Base-by-base conservation (phyloP, 2,113 vertebrate species). In the Scytalopus superciliaris region DNA sequence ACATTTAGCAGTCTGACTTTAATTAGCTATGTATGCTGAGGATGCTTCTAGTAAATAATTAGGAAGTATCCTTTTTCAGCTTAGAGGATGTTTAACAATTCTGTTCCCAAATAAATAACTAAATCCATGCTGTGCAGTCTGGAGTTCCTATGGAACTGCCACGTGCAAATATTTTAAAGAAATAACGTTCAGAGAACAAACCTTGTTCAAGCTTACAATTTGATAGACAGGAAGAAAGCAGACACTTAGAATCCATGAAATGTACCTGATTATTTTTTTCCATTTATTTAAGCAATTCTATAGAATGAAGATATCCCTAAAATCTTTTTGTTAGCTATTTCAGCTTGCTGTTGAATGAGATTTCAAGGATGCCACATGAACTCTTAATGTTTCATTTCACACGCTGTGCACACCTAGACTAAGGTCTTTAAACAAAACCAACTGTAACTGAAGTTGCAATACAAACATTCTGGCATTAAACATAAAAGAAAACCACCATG, bases 41-140 rank as follows among this genome's bases (percentile, higher is more conserved):
- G 82, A 92, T 70, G 55, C 40, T 79, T 96, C 69, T 93, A 92
- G 78, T 75, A 86, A 93, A 92, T 87, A 95, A 95, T 88, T 77
- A 91, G 69, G 73, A 96, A 95, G 30, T 50, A 8, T n/a, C 90
- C 82, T 74, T 94, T 84, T 88, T 60, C 59, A 90, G 56, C 37
- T 59, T 81, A 88, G 55, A 83, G 79, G 40, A 77, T 93, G 44
- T 73, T 90, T 88, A 94, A 80, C 59, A 88, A 50, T 66, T 79
- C 44, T 40, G 15, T 69, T 95, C 63, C 81, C 49, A 91, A 93
- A 83, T 68, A 95, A 90, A 94, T 45, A 91, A 95, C 83, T 62
- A 89, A 83, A 74, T 80, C 35, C 37, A 85, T 24, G 27, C 47
- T 93, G 37, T 40, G 13, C 14, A 35, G 47, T 63, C 44, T 84